Evolutionary conservation across 2,888 invertebrate genomes (phyloP), one percentile per base, ranked within the genome.

Genomic region (Lithophane semibrunnea): DNA sequence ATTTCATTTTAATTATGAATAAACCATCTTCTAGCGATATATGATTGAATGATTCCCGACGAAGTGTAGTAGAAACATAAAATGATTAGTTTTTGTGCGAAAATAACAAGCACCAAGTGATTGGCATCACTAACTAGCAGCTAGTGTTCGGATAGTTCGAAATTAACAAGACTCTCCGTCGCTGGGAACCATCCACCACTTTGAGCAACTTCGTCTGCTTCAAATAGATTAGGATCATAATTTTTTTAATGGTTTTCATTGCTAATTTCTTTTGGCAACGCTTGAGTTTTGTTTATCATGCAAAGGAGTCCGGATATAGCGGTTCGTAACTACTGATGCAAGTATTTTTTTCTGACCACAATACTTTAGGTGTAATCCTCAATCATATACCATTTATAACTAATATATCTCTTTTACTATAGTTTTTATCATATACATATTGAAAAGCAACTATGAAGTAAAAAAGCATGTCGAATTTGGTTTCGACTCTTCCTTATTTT

Each of bases 251-350:
- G 24, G 24, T 37, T 79, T 71, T 24, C 44, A 61, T 52, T 37
- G 37, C 16, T 54, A 61, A 69, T 52, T 69, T 76, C 16, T 77
- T 52, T 79, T 52, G 29, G 58, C 18, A 56, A 5, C 12, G 18
- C 58, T n/a, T n/a, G n/a, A 71, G 24, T 61, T 72, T 54, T 72
- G 49, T 13, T 70, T 44, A 52, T 79, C 29, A 52, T 61, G n/a
- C 18, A 29, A 49, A 60, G 29, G 52, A 61, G 42, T n/a, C 76
- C 21, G 12, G 37, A 24, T 5, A 37, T 10, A 66, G 16, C 68
- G 18, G 69, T 64, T 77, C 21, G 16, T 64, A 63, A 24, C 44
- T 29, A 21, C n/a, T 16, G 13, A 29, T 58, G 12, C 0, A 37
- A 29, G 13, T 79, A 24, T 37, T 52, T 64, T 70, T 69, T 12